These are phyloP conservation scores for Aspidapion aeneum DNA, from an alignment of 2,888 invertebrate genomes.

Conservation along the genomic window DNA sequence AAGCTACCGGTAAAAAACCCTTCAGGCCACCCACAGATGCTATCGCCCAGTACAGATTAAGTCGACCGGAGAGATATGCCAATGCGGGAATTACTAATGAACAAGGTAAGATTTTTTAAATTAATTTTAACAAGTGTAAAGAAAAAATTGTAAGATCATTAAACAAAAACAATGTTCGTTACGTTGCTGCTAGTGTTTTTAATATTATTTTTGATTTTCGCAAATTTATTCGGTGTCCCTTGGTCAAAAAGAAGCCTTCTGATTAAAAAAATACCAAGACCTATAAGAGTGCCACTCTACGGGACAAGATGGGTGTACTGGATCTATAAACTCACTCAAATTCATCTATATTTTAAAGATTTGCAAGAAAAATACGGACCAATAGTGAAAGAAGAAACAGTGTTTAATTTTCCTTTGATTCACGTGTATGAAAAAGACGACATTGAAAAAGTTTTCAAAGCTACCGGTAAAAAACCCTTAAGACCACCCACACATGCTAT, in stretches of 20 bases:
- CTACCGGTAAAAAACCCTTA: constrained; percentile 70
- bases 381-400: constrained; percentile 72
- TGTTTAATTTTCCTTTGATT: constrained; percentile 69
- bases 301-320: constrained; percentile 78
- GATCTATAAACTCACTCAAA: constrained; percentile 60
- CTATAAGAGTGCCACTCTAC: constrained; percentile 64
- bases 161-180: too few species aligned
- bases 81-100: constrained; percentile 81
- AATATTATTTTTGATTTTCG: too few species aligned
- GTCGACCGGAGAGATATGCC: constrained; percentile 75
- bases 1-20: constrained; percentile 69
- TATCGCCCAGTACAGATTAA: constrained; percentile 68
- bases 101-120: constrained; percentile 64
- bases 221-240: too few species aligned
- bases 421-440: constrained; percentile 68
- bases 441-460: constrained; percentile 72
- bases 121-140: too few species aligned
- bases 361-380: constrained; percentile 74
- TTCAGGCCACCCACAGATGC: constrained; percentile 81
- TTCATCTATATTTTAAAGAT: constrained; percentile 77
- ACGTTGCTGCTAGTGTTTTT: too few species aligned
- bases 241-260: too few species aligned
- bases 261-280: constrained; percentile 85
- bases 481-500: constrained; percentile 82
- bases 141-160: too few species aligned